phyloP scores from a whole-genome alignment of 2,888 invertebrate species.

The Hydropsyche betteni region DNA sequence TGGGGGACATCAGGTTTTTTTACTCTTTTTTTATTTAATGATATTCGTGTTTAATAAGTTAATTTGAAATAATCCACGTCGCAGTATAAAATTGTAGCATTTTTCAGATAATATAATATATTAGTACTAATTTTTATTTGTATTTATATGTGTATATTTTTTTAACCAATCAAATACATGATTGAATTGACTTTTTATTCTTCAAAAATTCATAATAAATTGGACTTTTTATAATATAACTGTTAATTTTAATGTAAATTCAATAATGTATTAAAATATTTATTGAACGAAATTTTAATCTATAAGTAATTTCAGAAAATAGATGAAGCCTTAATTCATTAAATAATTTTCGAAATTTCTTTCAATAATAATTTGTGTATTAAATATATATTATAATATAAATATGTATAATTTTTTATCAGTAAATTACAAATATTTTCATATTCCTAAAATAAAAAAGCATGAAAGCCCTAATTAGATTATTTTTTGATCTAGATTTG shows the following conservation, averaged over 20 bases:
- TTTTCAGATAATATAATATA: neutral
- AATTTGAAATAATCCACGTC: conserved; percentile 34
- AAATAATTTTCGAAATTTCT: too few relatives aligned
- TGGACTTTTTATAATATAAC: too few relatives aligned
- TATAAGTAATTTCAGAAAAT: too few relatives aligned
- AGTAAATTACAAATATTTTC: neutral
- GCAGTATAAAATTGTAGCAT: conserved; percentile 35
- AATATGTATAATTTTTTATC: neutral
- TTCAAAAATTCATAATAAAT: neutral
- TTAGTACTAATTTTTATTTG: too few relatives aligned
- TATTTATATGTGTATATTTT: too few relatives aligned
- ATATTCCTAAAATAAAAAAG: neutral
- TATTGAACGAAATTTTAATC: too few relatives aligned
- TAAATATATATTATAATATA: neutral
- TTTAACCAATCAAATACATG: neutral
- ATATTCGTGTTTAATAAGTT: conserved; percentile 19
- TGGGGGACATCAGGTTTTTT: conserved; percentile 49
- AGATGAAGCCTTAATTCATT: too few relatives aligned
- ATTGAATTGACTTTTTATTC: neutral
- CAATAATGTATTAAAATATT: too few relatives aligned
- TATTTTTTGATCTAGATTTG: neutral
- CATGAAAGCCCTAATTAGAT: conserved; percentile 5
- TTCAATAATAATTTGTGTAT: too few relatives aligned
- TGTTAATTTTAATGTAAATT: too few relatives aligned
- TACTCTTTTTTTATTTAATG: neutral